A percentile compares a stretch with the other conserved stretches of the same genome.
phyloP scores from a whole-genome alignment of 2,113 vertebrate species.

The Pungitius pungitius region DNA sequence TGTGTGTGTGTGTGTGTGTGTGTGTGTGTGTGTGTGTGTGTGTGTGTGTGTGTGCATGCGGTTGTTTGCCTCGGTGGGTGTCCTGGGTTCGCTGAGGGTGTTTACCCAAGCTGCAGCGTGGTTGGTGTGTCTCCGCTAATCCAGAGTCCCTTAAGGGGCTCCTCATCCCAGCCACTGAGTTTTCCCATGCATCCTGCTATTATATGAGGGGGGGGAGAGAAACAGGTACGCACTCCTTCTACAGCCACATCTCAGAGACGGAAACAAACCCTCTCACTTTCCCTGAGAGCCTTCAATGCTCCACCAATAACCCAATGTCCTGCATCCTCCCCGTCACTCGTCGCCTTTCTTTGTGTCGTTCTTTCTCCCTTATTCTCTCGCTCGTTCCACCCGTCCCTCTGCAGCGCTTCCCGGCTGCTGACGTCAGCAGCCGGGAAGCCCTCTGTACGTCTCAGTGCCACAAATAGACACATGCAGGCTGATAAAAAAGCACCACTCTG shows the following conservation, averaged over 20 bases:
- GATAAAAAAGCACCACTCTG: slow-evolving; percentile 79
- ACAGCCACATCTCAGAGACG: slow-evolving; percentile 35
- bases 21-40: slow-evolving; percentile 28
- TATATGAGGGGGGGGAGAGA: slow-evolving; percentile 58
- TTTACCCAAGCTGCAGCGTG: slow-evolving; percentile 71
- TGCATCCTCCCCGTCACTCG: slow-evolving; percentile 36
- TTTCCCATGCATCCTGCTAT: slow-evolving; percentile 52
- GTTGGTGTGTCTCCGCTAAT: slow-evolving; percentile 76
- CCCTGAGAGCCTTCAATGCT: slow-evolving; percentile 47
- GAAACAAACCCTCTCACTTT: slow-evolving; percentile 64
- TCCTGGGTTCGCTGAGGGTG: slow-evolving; percentile 65
- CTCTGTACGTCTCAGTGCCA: slow-evolving; percentile 79
- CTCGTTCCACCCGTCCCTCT: slow-evolving; percentile 62
- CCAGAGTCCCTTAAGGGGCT: slow-evolving; percentile 70
- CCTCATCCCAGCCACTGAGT: slow-evolving; percentile 64
- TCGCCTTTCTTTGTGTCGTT: slow-evolving; percentile 15
- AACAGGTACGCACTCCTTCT: slow-evolving; percentile 44
- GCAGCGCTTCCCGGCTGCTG: slow-evolving; percentile 77
- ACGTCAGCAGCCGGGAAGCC: slow-evolving; percentile 83
- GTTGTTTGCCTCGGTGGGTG: slow-evolving; percentile 61
- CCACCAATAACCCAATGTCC: slow-evolving; percentile 39
- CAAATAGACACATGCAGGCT: slow-evolving; percentile 81
- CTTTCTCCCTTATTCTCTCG: slow-evolving; percentile 28
- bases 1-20: slow-evolving; percentile 14
- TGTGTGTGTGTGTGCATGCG: slow-evolving; percentile 10